Conservation (phyloP, 2,888 invertebrate genomes). For the Andrena fulva region DNA sequence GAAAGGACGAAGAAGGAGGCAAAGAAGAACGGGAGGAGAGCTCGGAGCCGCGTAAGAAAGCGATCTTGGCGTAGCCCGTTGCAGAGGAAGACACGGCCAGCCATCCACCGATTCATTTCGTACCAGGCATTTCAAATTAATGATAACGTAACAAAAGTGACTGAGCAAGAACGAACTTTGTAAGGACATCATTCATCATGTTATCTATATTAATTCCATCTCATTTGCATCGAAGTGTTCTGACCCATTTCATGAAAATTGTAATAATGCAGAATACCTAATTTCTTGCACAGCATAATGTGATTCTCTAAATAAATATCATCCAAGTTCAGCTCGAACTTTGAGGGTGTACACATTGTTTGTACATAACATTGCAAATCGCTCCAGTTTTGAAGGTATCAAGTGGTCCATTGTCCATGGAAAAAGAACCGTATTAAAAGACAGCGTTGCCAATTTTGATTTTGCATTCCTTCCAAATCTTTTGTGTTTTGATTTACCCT, state of each 20-base stretch:
- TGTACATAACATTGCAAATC: slow-evolving; percentile 32
- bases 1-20: slow-evolving; percentile 69
- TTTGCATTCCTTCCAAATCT: too few species aligned
- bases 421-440: too few species aligned
- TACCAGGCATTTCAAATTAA: background rate
- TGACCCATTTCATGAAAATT: too few species aligned
- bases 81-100: slow-evolving; percentile 24
- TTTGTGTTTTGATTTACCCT: too few species aligned
- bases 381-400: background rate
- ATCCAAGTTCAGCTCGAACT: background rate
- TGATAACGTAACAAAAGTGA: background rate
- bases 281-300: background rate
- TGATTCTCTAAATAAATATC: background rate
- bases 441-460: too few species aligned
- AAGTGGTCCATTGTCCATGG: too few species aligned
- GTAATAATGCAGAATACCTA: too few species aligned
- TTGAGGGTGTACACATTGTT: background rate
- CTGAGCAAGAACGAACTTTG: too few species aligned
- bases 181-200: background rate
- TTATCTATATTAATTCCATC: background rate
- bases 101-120: slow-evolving; percentile 25
- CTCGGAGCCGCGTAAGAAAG: slow-evolving; percentile 54
- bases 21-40: slow-evolving; percentile 62
- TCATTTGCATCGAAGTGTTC: too few species aligned
- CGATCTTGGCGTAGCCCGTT: slow-evolving; percentile 45